Conservation (phyloP, 2,888 invertebrate species). For the Leptopilina myrica region DNA sequence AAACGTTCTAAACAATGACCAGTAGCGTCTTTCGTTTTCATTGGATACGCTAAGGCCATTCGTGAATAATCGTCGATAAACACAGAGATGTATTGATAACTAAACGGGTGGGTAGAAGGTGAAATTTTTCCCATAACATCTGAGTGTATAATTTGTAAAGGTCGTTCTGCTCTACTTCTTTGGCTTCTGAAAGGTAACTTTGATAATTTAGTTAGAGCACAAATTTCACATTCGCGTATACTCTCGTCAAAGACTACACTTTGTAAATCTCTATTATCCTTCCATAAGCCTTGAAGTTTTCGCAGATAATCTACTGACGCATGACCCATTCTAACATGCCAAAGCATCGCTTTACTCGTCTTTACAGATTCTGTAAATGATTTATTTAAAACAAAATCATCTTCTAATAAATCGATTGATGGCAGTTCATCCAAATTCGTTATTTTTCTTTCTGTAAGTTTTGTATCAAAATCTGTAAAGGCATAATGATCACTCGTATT, state of each 20-base stretch:
- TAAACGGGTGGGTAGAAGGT: constrained; percentile 51
- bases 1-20: constrained; percentile 50
- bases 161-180: constrained; percentile 6
- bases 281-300: constrained; percentile 42
- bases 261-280: constrained; percentile 18
- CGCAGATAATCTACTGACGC: constrained; percentile 49
- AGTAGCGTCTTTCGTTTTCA: constrained; percentile 54
- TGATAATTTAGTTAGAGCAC: not conserved
- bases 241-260: constrained; percentile 4
- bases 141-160: constrained; percentile 54
- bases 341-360: constrained; percentile 40
- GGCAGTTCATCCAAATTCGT: constrained; percentile 15
- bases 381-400: constrained; percentile 10
- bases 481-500: not conserved
- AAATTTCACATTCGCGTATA: constrained; percentile 4
- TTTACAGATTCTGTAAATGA: not conserved
- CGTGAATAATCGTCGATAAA: constrained; percentile 59
- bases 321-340: constrained; percentile 45
- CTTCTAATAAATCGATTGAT: not conserved
- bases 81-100: constrained; percentile 52
- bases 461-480: not conserved
- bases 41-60: constrained; percentile 54
- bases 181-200: not conserved
- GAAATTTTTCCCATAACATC: constrained; percentile 57
- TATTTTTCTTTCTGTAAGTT: constrained; percentile 16